Evolutionary conservation across 2,113 vertebrate genomes (phyloP).

Genomic region (Dissostichus mawsoni): DNA sequence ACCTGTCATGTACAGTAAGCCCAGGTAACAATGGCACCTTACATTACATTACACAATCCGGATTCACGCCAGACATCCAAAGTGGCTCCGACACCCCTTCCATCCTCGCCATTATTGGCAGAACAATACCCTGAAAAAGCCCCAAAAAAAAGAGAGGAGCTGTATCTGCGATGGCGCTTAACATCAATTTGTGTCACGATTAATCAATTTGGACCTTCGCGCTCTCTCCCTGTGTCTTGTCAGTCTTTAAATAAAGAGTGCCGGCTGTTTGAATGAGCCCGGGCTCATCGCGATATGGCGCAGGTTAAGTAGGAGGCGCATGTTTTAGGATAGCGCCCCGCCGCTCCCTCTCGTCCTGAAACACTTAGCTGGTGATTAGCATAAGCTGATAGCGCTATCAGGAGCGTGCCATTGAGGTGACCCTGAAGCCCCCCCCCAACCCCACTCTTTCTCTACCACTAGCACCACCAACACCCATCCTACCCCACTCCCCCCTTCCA

Average conservation of each 20-base stretch:
- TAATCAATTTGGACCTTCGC: constrained; percentile 78
- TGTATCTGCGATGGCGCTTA: constrained; percentile 67
- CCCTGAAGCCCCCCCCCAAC: constrained; percentile 68
- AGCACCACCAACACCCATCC: constrained; percentile 42
- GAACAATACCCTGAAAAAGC: constrained; percentile 77
- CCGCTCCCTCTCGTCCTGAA: constrained; percentile 71
- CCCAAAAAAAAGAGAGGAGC: constrained; percentile 42
- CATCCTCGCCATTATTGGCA: constrained; percentile 69
- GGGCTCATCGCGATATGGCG: constrained; percentile 80
- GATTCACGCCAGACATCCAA: constrained; percentile 66
- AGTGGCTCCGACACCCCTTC: constrained; percentile 51
- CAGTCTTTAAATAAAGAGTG: constrained; percentile 63
- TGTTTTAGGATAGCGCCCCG: constrained; percentile 77
- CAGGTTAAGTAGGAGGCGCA: constrained; percentile 82
- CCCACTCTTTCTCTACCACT: neutral
- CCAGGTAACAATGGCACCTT: constrained; percentile 73
- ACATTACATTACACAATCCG: constrained; percentile 71
- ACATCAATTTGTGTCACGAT: constrained; percentile 83
- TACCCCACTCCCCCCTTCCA: constrained; percentile 2
- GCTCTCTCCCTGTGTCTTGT: constrained; percentile 25
- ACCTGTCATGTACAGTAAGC: constrained; percentile 76
- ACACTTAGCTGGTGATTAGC: constrained; percentile 86
- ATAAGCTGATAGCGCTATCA: constrained; percentile 86
- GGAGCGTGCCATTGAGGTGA: constrained; percentile 81
- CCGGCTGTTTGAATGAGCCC: constrained; percentile 66